Conservation (phyloP, 2,113 vertebrate genomes). For the Melanerpes aurifrons region DNA sequence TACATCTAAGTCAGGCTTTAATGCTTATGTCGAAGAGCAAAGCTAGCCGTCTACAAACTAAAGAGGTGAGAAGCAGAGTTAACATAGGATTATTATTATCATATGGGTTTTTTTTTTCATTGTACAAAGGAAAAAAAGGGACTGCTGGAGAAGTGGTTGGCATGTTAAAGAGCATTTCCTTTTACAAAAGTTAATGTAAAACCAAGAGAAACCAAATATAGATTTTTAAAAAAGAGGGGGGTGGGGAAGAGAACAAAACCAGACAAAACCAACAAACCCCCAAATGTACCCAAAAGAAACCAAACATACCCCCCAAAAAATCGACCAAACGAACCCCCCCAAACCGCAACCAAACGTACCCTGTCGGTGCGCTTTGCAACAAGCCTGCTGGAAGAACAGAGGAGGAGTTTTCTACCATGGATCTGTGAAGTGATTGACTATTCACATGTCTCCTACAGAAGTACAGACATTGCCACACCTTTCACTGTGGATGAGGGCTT, state of each 20-base stretch:
- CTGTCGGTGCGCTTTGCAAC: background rate
- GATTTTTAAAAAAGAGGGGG: too few species aligned
- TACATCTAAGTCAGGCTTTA: slow-evolving; percentile 22
- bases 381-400: slow-evolving; percentile 65
- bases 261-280: too few species aligned
- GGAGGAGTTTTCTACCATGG: slow-evolving; percentile 54
- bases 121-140: slow-evolving; percentile 34
- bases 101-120: background rate
- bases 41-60: slow-evolving; percentile 49
- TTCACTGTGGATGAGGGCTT: slow-evolving; percentile 16
- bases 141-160: background rate
- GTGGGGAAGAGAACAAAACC: too few species aligned
- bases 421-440: slow-evolving; percentile 45
- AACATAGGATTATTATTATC: background rate
- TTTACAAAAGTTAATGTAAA: slow-evolving; percentile 51
- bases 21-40: slow-evolving; percentile 3
- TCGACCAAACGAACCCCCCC: too few species aligned
- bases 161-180: slow-evolving; percentile 32
- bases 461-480: slow-evolving; percentile 51
- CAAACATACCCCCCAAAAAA: too few species aligned
- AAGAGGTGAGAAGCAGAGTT: slow-evolving; percentile 22
- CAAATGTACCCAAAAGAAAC: background rate
- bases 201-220: background rate
- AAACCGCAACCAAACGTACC: background rate
- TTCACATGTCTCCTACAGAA: slow-evolving; percentile 46